Evolutionary conservation across 2,888 invertebrate genomes (phyloP).

Genomic region (Polydrusus cervinus): DNA sequence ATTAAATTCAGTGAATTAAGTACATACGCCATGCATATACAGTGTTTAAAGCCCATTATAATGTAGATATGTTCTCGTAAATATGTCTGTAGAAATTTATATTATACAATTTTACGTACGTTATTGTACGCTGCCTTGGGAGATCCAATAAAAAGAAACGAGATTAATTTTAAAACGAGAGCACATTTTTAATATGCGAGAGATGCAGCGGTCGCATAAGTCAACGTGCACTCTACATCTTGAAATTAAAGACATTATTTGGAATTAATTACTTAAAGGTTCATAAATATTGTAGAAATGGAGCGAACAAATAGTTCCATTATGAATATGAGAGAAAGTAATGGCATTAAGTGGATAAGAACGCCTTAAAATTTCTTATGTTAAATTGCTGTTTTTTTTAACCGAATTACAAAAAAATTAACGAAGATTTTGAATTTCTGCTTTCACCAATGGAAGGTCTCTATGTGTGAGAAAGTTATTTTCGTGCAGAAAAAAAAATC

Average conservation of each 20-base stretch:
- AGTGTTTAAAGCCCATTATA: constrained; percentile 55
- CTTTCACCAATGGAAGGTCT: too few relatives aligned
- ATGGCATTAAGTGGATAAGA: too few relatives aligned
- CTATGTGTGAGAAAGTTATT: too few relatives aligned
- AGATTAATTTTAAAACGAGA: constrained; percentile 34
- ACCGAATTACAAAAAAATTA: too few relatives aligned
- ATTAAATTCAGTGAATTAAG: constrained; percentile 55
- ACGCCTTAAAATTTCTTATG: too few relatives aligned
- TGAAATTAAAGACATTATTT: constrained; percentile 16
- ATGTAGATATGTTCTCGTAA: constrained; percentile 55
- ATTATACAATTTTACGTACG: constrained; percentile 53
- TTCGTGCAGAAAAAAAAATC: too few relatives aligned
- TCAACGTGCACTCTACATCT: constrained; percentile 28
- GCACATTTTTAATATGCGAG: constrained; percentile 33
- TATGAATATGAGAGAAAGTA: neutral
- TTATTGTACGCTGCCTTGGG: constrained; percentile 45
- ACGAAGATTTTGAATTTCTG: too few relatives aligned
- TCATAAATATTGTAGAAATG: constrained; percentile 1
- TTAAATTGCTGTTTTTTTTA: too few relatives aligned
- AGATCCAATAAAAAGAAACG: constrained; percentile 35
- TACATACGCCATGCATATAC: constrained; percentile 51
- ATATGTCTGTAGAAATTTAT: constrained; percentile 54
- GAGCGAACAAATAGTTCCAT: neutral
- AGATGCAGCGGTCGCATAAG: constrained; percentile 29
- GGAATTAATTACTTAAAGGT: neutral